Conservation (phyloP, 2,888 invertebrate species). For the Drosophila meridiana region DNA sequence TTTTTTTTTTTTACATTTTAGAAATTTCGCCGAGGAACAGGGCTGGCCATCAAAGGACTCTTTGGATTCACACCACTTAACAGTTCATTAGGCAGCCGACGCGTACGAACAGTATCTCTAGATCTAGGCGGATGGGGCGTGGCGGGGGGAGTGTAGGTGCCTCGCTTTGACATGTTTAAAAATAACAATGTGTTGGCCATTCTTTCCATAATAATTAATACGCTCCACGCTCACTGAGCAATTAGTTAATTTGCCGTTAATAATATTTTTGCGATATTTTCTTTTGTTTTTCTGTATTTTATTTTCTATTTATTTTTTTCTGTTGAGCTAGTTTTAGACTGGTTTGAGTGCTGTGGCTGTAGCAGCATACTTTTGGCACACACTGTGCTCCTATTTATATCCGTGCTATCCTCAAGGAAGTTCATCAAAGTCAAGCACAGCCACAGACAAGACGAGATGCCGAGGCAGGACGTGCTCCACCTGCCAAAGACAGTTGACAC, state of each 20-base stretch:
- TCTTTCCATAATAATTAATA: constrained; percentile 47
- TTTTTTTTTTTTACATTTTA: constrained; percentile 11
- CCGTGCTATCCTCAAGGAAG: constrained; percentile 45
- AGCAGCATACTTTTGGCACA: constrained; percentile 31
- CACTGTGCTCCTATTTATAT: constrained; percentile 53
- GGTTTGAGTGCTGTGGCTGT: constrained; percentile 22
- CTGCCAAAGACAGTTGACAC: constrained; percentile 59
- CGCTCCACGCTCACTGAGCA: constrained; percentile 80
- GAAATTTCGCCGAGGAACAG: constrained; percentile 11
- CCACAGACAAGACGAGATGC: constrained; percentile 19
- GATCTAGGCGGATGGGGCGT: constrained; percentile 56
- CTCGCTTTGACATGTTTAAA: constrained; percentile 69
- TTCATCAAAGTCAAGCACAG: constrained; percentile 65
- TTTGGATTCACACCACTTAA: constrained; percentile 73
- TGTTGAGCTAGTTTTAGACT: constrained; percentile 44
- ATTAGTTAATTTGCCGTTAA: constrained; percentile 84
- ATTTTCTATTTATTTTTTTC: neutral
- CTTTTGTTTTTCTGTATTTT: neutral
- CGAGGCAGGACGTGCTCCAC: constrained; percentile 26
- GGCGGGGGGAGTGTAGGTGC: constrained; percentile 6
- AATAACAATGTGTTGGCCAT: constrained; percentile 55
- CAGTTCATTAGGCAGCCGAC: constrained; percentile 69
- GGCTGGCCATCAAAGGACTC: constrained; percentile 66
- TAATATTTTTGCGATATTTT: constrained; percentile 56
- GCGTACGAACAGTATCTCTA: constrained; percentile 48